Evolutionary conservation across 1,140 invertebrate species (phyloP).

Genomic region (Ceratoteleas bidentatus): DNA sequence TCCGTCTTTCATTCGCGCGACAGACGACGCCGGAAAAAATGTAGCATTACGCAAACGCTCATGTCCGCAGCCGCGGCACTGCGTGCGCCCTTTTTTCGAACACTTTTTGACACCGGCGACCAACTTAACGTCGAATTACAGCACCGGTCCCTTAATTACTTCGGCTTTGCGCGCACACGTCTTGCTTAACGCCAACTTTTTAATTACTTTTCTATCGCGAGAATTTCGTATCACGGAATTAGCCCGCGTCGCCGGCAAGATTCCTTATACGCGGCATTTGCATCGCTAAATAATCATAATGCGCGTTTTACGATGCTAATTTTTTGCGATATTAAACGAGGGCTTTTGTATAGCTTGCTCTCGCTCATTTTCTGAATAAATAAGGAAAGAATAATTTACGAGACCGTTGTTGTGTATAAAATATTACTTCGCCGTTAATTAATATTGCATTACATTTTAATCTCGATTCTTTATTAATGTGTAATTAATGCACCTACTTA

Average conservation of each 20-base stretch:
- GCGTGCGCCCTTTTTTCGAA: neutral
- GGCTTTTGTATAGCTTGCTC: conserved; percentile 39
- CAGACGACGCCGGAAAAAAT: neutral
- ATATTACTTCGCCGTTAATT: conserved; percentile 57
- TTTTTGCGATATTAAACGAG: conserved; percentile 52
- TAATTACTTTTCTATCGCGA: conserved; percentile 65
- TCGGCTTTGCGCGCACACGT: conserved; percentile 41
- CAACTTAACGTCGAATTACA: conserved; percentile 27
- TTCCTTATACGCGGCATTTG: conserved; percentile 54
- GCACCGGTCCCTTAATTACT: conserved; percentile 42
- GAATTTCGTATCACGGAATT: conserved; percentile 60
- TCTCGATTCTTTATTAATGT: conserved; percentile 65
- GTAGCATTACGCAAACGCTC: conserved; percentile 16
- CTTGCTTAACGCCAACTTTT: conserved; percentile 46
- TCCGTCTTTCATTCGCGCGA: conserved; percentile 26
- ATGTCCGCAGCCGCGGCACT: neutral
- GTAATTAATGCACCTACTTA: conserved; percentile 66
- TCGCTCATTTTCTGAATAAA: conserved; percentile 30
- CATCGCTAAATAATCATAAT: conserved; percentile 60
- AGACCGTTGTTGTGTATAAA: conserved; percentile 56
- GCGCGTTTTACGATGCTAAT: conserved; percentile 50
- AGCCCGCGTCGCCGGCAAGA: conserved; percentile 48
- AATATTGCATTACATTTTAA: conserved; percentile 65
- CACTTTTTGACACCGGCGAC: conserved; percentile 12
- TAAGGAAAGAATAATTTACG: conserved; percentile 53